phyloP scores from a whole-genome alignment of 1,140 invertebrate species.

The Tetragonula clypearis region DNA sequence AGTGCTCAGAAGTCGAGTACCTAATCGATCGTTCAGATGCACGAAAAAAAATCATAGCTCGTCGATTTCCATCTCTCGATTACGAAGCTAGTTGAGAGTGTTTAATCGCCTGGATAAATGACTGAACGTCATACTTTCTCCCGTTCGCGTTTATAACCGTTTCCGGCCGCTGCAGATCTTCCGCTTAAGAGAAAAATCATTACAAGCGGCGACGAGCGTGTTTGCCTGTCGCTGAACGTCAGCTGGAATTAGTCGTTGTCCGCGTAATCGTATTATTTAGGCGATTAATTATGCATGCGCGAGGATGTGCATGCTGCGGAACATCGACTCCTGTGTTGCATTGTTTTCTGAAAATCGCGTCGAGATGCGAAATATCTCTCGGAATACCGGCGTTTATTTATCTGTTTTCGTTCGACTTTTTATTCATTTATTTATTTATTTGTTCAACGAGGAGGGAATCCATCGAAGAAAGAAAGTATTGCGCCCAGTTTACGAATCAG shows the following conservation, averaged over 20 bases:
- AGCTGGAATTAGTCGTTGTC: not conserved
- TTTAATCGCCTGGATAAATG: slow-evolving; percentile 18
- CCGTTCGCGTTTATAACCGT: slow-evolving; percentile 12
- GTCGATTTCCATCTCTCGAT: slow-evolving; percentile 23
- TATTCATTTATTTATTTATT: too few relatives aligned
- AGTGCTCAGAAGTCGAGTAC: not conserved
- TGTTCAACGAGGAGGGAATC: too few relatives aligned
- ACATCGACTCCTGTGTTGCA: not conserved
- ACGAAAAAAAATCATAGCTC: not conserved
- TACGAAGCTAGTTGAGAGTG: not conserved
- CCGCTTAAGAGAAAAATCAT: not conserved
- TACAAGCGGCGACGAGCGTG: not conserved
- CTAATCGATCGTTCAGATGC: not conserved
- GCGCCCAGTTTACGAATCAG: too few relatives aligned
- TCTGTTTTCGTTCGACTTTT: too few relatives aligned
- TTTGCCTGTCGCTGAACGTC: too few relatives aligned
- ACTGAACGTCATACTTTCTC: slow-evolving; percentile 27
- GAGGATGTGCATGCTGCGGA: slow-evolving; percentile 24
- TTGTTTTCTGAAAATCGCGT: slow-evolving; percentile 15
- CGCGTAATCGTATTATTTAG: slow-evolving; percentile 25
- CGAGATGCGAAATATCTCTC: not conserved
- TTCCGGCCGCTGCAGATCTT: not conserved
- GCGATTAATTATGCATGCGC: slow-evolving; percentile 38
- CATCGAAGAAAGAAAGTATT: too few relatives aligned
- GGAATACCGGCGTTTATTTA: too few relatives aligned